Base-by-base conservation (phyloP, 1,140 invertebrate species). In the Oscheius sp. region DNA sequence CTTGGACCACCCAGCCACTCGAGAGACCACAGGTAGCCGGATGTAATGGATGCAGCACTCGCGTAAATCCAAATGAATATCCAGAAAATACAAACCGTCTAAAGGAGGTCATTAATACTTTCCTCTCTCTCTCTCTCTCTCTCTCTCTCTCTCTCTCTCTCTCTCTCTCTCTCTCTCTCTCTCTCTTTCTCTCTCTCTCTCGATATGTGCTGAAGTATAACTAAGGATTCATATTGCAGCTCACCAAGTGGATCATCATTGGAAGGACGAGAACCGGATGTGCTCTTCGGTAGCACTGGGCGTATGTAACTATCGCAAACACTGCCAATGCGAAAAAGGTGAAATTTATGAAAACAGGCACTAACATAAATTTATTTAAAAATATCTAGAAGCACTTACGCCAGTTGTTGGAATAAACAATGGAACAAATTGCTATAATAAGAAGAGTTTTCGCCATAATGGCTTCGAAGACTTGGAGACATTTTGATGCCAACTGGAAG, bases 271-370 rank as follows among this genome's bases (percentile, higher is more conserved):
- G 49, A 55, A 55, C 49, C 23, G 49, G 49, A 15, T 55, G 49
- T 7, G 28, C 49, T 13, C 49, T 15, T 23, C 23, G 15, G 23
- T 55, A 55, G 49, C 49, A 55, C 23, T 55, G 49, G 28, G 49
- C 49, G 28, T 55, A 55, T 15, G 49, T 55, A 23, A 55, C 23
- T 4, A 55, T 55, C 15, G 49, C 7, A 55, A 55, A 55, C 7
- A 55, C 28, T 15, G 49, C 49, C 7, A 55, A 26, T 15, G 23
- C 7, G 49, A 55, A 55, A 23, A 55, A 55, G 49, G 49, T 13
- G 49, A 55, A 55, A 23, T 55, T 55, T 13, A 55, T 55, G 23
- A 55, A 55, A 26, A 55, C 49, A 55, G 49, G 49, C 4, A 55
- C 49, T 55, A 23, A 13, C 15, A 55, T 13, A 23, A 20, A 55